Conservation (phyloP, 2,888 invertebrate genomes). For the Endotricha flammealis region DNA sequence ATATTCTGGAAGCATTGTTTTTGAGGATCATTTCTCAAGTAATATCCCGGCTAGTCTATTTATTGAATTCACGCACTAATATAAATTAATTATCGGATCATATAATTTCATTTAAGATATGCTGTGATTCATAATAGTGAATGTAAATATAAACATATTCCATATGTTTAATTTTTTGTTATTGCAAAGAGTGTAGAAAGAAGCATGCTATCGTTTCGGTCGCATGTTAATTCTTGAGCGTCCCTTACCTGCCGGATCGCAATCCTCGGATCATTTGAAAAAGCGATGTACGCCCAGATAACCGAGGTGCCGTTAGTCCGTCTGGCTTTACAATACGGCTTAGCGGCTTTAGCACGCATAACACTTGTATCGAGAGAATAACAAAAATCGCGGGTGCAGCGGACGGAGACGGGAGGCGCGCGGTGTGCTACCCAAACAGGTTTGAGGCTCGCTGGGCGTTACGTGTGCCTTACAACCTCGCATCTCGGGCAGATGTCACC, state of each 20-base stretch:
- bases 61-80: too few relatives aligned
- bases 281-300: slow-evolving; percentile 63
- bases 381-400: slow-evolving; percentile 51
- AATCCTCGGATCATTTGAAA: slow-evolving; percentile 49
- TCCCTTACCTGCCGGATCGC: slow-evolving; percentile 33
- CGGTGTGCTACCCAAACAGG: slow-evolving; percentile 50
- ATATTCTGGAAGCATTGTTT: too few relatives aligned
- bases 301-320: slow-evolving; percentile 64
- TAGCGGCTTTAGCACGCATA: slow-evolving; percentile 54
- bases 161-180: too few relatives aligned
- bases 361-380: slow-evolving; percentile 38
- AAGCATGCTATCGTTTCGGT: slow-evolving; percentile 10
- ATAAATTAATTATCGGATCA: too few relatives aligned
- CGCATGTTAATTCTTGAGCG: slow-evolving; percentile 11
- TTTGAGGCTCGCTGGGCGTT: slow-evolving; percentile 48
- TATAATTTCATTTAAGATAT: too few relatives aligned
- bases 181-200: too few relatives aligned
- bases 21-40: too few relatives aligned
- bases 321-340: slow-evolving; percentile 63
- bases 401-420: slow-evolving; percentile 32
- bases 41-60: too few relatives aligned
- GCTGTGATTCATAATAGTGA: too few relatives aligned
- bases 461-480: slow-evolving; percentile 14
- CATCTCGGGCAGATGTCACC: slow-evolving; percentile 11
- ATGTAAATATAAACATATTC: too few relatives aligned